Percentiles rank a stretch among this genome's conserved stretches.
Evolutionary conservation across 2,888 invertebrate species (phyloP).

Genomic region (Erebia epiphron): DNA sequence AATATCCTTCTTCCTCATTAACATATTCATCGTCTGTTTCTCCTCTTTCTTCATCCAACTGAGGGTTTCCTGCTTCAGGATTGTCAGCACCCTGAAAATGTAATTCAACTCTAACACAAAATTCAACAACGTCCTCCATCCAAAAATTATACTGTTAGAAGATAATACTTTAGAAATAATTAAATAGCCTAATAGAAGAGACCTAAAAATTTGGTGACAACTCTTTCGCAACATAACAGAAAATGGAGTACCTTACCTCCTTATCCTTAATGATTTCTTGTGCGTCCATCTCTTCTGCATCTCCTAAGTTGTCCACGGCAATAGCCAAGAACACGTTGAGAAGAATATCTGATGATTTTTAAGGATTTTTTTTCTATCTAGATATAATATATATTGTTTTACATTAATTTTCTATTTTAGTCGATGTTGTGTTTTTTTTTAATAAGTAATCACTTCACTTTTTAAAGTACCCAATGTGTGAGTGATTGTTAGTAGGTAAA

Average conservation of each 20-base stretch:
- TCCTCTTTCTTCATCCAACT: conserved; percentile 81
- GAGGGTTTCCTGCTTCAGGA: conserved; percentile 70
- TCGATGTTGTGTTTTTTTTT: too few relatives aligned
- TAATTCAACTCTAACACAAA: not conserved
- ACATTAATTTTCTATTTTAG: too few relatives aligned
- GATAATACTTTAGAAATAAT: too few relatives aligned
- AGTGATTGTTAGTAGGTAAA: too few relatives aligned
- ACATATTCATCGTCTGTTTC: conserved; percentile 86
- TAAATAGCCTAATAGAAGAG: too few relatives aligned
- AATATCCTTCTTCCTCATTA: conserved; percentile 86
- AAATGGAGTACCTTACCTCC: conserved; percentile 72
- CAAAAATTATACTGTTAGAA: too few relatives aligned
- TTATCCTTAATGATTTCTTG: conserved; percentile 94
- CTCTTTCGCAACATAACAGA: not conserved
- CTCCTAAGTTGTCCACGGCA: conserved; percentile 99
- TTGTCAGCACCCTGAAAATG: conserved; percentile 61
- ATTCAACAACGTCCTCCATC: too few relatives aligned
- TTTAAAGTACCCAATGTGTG: too few relatives aligned
- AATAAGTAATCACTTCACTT: too few relatives aligned
- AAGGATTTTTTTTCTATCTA: too few relatives aligned
- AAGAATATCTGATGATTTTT: conserved; percentile 89
- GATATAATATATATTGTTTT: too few relatives aligned
- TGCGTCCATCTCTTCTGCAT: conserved; percentile 96
- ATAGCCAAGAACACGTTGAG: conserved; percentile 99
- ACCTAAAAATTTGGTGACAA: too few relatives aligned